These are phyloP conservation scores for Peromyscus nudipes DNA, from an alignment of 2,797 vertebrate species.

Conservation along the genomic window DNA sequence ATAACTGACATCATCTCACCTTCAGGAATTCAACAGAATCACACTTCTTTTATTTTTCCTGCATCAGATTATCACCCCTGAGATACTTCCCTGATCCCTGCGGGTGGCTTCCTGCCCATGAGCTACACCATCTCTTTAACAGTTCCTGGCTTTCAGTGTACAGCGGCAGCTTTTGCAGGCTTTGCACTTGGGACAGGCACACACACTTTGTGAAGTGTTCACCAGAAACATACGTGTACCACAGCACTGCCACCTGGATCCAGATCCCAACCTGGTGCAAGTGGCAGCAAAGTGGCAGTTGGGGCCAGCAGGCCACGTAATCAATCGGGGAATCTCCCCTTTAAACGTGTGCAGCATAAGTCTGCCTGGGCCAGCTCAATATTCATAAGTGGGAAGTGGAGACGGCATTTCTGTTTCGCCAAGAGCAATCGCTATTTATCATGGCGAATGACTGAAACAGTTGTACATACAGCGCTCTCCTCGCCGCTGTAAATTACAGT, in stretches of 20 bases:
- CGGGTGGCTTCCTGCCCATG: conserved; percentile 31
- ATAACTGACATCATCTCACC: neutral
- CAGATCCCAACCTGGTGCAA: neutral
- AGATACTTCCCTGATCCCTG: conserved; percentile 39
- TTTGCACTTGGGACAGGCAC: neutral
- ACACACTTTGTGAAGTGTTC: neutral
- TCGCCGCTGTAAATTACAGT: conserved; percentile 84
- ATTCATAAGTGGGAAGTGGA: conserved; percentile 80
- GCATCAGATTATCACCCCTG: conserved; percentile 62
- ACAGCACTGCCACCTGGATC: neutral
- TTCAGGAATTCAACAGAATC: conserved; percentile 61
- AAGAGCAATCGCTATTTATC: conserved; percentile 76
- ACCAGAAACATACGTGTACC: neutral
- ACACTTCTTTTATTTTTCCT: conserved; percentile 21
- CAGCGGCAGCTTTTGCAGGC: conserved; percentile 38
- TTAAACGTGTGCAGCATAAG: conserved; percentile 62
- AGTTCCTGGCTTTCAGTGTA: neutral
- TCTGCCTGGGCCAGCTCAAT: conserved; percentile 76
- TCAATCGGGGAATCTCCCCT: conserved; percentile 55
- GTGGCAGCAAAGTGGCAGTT: conserved; percentile 23
- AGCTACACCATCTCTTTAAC: conserved; percentile 37
- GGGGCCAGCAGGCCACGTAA: conserved; percentile 13
- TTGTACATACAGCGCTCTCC: conserved; percentile 72
- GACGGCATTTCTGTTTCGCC: conserved; percentile 71
- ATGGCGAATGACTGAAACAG: conserved; percentile 78